A percentile compares a stretch with the other conserved stretches of the same genome.
These are phyloP conservation scores for Equus quagga DNA, from an alignment of 2,113 vertebrate species.

Conservation along the genomic window DNA sequence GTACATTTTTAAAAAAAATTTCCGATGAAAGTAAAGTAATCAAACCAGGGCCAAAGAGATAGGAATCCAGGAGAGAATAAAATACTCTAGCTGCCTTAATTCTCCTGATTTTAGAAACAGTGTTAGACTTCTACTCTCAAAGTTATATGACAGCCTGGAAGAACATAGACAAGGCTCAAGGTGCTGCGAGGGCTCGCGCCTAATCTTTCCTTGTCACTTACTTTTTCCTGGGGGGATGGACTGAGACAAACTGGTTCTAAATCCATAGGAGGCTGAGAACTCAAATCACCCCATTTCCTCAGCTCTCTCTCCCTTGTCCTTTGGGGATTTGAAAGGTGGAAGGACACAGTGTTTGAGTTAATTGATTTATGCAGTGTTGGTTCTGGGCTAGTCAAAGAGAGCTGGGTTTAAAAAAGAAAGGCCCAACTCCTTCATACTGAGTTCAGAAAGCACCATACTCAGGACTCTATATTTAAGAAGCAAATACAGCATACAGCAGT, in stretches of 20 bases:
- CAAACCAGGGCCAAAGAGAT: not conserved
- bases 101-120: conserved; percentile 31
- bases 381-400: not conserved
- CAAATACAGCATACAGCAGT: not conserved
- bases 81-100: not conserved
- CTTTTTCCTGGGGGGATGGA: not conserved
- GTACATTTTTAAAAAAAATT: not conserved
- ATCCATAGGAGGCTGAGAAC: not conserved
- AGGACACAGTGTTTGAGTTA: not conserved
- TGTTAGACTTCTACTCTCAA: not conserved
- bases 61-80: not conserved
- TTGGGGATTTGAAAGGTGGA: not conserved
- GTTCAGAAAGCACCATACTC: not conserved
- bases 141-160: not conserved
- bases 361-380: not conserved
- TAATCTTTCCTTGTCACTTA: not conserved
- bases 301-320: not conserved
- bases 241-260: not conserved
- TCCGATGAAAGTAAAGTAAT: not conserved
- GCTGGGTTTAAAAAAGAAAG: not conserved
- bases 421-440: not conserved
- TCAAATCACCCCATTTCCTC: not conserved
- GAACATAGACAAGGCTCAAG: not conserved
- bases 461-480: not conserved
- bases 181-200: not conserved